phyloP scores from a whole-genome alignment of 2,797 vertebrate genomes.

The Liparis tanakae region DNA sequence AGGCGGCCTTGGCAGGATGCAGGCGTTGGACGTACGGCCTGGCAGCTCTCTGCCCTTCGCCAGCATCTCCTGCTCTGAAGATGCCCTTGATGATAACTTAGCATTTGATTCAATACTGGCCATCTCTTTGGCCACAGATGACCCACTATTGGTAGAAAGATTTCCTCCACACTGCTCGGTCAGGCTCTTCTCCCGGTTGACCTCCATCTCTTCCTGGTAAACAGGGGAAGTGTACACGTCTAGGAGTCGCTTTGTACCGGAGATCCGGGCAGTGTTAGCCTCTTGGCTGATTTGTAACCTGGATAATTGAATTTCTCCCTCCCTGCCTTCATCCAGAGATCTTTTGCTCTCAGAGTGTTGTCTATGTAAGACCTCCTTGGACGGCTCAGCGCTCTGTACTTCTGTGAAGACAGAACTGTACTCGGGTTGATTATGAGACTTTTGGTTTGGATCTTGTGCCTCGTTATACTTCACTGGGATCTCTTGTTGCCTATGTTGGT shows the following conservation, averaged over 20 bases:
- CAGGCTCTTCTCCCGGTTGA: conserved; percentile 35
- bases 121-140: conserved; percentile 19
- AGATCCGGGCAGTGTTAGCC: conserved; percentile 37
- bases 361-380: conserved; percentile 36
- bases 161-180: conserved; percentile 33
- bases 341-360: conserved; percentile 27
- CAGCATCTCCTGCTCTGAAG: conserved; percentile 1
- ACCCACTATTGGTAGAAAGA: conserved; percentile 27
- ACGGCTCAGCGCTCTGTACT: conserved; percentile 19
- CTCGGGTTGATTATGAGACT: conserved; percentile 26
- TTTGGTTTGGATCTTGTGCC: conserved; percentile 29
- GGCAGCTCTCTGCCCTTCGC: conserved; percentile 13
- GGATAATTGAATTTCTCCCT: conserved; percentile 24
- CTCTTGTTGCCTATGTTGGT: conserved; percentile 39
- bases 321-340: conserved; percentile 23
- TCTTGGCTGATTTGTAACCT: conserved; percentile 36
- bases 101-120: conserved; percentile 17
- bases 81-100: conserved; percentile 19
- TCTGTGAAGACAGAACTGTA: conserved; percentile 33
- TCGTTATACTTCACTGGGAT: conserved; percentile 40
- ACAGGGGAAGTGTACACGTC: conserved; percentile 60
- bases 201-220: conserved; percentile 33
- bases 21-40: conserved; percentile 6
- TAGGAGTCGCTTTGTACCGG: conserved; percentile 59
- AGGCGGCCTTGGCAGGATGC: conserved; percentile 31